Conservation (phyloP, 1,140 invertebrate species). For the Ceratoteleas bidentatus region DNA sequence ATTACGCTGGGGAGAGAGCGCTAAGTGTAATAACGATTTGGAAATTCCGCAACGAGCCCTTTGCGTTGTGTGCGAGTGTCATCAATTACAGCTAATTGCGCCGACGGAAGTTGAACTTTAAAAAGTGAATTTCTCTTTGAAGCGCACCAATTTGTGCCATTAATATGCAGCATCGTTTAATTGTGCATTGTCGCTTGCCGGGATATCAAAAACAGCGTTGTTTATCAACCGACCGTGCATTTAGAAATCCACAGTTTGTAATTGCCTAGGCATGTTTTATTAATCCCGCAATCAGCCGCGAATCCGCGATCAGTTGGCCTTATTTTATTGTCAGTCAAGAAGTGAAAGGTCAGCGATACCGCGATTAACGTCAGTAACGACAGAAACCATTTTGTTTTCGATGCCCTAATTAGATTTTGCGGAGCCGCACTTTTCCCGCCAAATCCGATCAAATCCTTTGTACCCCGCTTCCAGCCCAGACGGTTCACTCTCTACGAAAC, state of each 20-base stretch:
- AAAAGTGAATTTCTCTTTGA: constrained; percentile 56
- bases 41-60: constrained; percentile 39
- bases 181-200: constrained; percentile 15
- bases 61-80: constrained; percentile 14
- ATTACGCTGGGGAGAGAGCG: background rate
- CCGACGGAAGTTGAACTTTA: constrained; percentile 55
- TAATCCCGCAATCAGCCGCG: background rate
- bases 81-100: constrained; percentile 59
- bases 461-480: no score
- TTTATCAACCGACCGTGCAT: constrained; percentile 3
- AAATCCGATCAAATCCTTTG: no score
- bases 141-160: constrained; percentile 49
- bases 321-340: no score
- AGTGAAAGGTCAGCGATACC: no score
- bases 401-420: no score
- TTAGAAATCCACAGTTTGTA: background rate
- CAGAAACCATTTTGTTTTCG: no score
- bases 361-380: no score
- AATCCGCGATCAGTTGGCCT: no score
- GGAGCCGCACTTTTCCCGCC: no score
- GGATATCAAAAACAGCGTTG: constrained; percentile 11
- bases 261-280: background rate
- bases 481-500: no score
- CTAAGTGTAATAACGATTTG: constrained; percentile 32
- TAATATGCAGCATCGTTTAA: constrained; percentile 45